Base-by-base conservation (phyloP, 2,797 vertebrate species). In the Gobio occitaniae region DNA sequence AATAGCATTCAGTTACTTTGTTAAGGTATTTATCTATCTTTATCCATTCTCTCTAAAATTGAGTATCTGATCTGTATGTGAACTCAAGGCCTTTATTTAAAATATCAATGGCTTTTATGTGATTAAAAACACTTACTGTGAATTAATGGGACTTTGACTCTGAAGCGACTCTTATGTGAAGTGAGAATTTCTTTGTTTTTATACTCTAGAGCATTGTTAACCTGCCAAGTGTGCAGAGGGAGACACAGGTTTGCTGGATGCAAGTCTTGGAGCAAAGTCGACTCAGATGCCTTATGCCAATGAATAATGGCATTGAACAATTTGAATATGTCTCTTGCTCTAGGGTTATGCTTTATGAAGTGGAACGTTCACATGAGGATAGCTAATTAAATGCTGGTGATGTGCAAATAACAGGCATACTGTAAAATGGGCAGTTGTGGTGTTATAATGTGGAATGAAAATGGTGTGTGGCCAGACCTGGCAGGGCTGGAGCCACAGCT, bases 51-150 rank as follows among this genome's bases (percentile, higher is more conserved):
- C 29, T 29, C 10, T 41, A 61, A 69, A 66, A 56, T 84, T 16
- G 32, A 65, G 63, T 78, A 15, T 76, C 65, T 83, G 25, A 63
- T 77, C 63, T 88, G 69, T 38, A 63, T 38, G 25, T 74, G 41
- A 32, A 6, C 52, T 82, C 78, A 89, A 84, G 82, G 83, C 84
- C 89, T 85, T 77, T 6, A 89, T 65, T 88, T 48, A n/a, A 56
- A 4, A 25, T 63, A 65, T 78, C 80, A 65, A 59, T 68, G 81
- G 32, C 66, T 86, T 66, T 86, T 66, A 82, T 78, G 84, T 36
- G 88, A 88, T 52, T 4, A 38, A 85, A 91, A 90, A 92, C 75
- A 91, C 90, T 91, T 88, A 77, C 91, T 81, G n/a, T 41, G 86
- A 90, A 85, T 83, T 85, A 2, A 5, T 77, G 13, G 16, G 72